phyloP scores from a whole-genome alignment of 2,113 vertebrate species.

The Hassar affinis region DNA sequence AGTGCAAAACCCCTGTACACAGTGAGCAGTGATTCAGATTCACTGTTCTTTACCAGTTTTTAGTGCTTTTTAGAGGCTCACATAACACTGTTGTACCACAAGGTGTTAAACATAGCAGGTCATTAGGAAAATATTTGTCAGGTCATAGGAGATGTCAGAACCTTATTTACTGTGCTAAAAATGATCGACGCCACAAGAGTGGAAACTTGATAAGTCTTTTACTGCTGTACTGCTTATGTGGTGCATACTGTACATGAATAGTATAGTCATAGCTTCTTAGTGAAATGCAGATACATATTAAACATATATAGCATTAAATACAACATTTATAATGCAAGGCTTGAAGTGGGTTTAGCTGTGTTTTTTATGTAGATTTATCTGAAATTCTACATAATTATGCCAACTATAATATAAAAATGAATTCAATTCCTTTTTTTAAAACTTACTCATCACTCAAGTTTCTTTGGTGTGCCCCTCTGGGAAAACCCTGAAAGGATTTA shows the following conservation, averaged over 20 bases:
- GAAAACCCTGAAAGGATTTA: neutral
- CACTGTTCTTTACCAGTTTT: neutral
- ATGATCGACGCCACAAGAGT: neutral
- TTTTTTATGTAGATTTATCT: neutral
- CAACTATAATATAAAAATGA: neutral
- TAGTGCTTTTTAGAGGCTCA: neutral
- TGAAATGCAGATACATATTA: neutral
- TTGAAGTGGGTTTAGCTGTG: neutral
- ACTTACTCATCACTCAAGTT: neutral
- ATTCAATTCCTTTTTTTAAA: neutral
- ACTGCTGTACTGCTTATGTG: neutral
- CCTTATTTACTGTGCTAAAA: slow-evolving; percentile 2
- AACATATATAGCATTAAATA: too few relatives aligned
- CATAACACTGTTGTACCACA: neutral
- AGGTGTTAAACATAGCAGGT: neutral
- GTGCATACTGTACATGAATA: neutral
- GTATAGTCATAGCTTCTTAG: neutral
- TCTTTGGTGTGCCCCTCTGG: neutral
- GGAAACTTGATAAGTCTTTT: neutral
- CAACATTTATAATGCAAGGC: neutral
- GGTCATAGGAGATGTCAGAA: neutral
- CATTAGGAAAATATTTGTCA: neutral
- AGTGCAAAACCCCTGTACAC: neutral
- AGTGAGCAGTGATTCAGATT: neutral
- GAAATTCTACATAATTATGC: neutral